A percentile compares a stretch with the other conserved stretches of the same genome.
Evolutionary conservation across 2,888 invertebrate species (phyloP).

Genomic region (Sicus ferrugineus): DNA sequence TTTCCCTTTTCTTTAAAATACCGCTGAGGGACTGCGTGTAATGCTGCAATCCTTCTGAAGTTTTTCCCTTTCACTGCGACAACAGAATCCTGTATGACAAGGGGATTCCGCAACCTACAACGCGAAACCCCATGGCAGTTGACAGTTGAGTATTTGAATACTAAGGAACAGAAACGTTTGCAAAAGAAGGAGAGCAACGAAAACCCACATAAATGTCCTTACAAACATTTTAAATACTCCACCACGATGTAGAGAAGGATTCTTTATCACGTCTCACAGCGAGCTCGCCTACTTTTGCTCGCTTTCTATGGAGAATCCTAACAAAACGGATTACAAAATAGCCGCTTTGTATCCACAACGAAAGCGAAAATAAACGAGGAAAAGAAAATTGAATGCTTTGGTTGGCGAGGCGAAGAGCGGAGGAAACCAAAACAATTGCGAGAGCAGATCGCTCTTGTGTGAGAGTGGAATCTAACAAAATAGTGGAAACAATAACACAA

Average conservation of each 20-base stretch:
- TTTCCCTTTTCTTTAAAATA: too few species aligned
- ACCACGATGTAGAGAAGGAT: too few species aligned
- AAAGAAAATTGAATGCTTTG: too few species aligned
- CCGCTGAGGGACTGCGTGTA: too few species aligned
- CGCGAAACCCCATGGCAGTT: neutral
- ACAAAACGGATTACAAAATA: conserved; percentile 4
- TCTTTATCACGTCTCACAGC: neutral
- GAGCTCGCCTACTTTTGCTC: neutral
- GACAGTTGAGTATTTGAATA: neutral
- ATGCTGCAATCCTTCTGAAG: too few species aligned
- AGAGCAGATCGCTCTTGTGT: neutral
- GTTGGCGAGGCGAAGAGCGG: neutral
- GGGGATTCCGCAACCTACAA: too few species aligned
- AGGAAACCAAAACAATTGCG: neutral
- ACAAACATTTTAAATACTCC: neutral
- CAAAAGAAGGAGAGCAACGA: neutral
- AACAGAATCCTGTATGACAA: too few species aligned
- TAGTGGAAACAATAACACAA: conserved; percentile 29
- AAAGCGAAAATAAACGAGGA: neutral
- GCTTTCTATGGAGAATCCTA: neutral
- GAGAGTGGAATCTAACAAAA: neutral
- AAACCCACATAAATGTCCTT: neutral
- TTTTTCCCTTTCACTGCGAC: too few species aligned
- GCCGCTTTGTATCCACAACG: neutral
- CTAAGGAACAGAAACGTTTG: neutral